Evolutionary conservation across 2,797 vertebrate genomes (phyloP).

Genomic region (Melanotaenia boesemani): DNA sequence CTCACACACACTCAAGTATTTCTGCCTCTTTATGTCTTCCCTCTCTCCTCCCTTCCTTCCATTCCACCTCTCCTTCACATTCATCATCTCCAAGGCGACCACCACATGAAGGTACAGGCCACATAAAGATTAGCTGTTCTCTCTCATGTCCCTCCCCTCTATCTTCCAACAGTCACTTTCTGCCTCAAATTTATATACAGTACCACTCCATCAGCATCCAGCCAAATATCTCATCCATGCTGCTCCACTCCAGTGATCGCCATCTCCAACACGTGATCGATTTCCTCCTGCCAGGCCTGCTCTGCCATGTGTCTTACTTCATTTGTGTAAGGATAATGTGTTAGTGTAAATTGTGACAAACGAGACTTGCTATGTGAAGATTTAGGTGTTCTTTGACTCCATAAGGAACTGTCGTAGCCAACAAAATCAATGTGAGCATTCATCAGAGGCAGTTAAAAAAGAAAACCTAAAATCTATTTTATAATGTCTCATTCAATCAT

Average conservation of each 20-base stretch:
- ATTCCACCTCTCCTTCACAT: conserved; percentile 54
- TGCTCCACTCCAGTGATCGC: conserved; percentile 29
- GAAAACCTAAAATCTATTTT: not conserved
- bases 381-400: conserved; percentile 17
- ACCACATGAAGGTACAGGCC: conserved; percentile 38
- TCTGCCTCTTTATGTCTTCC: conserved; percentile 27
- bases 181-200: conserved; percentile 34
- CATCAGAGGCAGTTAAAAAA: not conserved
- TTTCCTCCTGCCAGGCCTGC: conserved; percentile 17
- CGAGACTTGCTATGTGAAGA: not conserved
- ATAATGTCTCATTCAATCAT: too few relatives aligned
- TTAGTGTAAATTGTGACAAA: conserved; percentile 40
- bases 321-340: conserved; percentile 31
- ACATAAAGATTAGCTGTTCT: conserved; percentile 62
- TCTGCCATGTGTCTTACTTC: conserved; percentile 34
- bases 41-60: conserved; percentile 29
- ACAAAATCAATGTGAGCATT: not conserved
- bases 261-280: conserved; percentile 35
- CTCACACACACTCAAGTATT: conserved; percentile 12
- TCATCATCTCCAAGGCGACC: conserved; percentile 70
- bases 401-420: conserved; percentile 6
- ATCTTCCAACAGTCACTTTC: conserved; percentile 7
- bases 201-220: conserved; percentile 47
- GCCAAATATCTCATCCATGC: conserved; percentile 47
- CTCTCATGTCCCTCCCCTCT: conserved; percentile 28